Base-by-base conservation (phyloP, 2,888 invertebrate species). In the Patella pellucida region DNA sequence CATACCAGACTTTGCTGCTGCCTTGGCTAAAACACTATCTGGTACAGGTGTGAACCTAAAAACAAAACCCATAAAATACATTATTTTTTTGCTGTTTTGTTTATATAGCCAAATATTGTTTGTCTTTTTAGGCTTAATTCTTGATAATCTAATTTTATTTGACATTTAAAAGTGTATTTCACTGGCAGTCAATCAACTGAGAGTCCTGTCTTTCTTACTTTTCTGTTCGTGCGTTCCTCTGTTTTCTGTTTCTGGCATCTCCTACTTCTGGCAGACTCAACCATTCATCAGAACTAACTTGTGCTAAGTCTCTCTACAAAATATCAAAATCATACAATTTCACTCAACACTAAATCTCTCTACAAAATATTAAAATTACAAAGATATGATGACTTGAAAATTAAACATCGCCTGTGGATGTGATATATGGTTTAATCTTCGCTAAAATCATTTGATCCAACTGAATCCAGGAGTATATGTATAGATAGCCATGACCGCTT, bases 251-350 rank as follows among this genome's bases (percentile, higher is more conserved):
- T 82, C 99, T 93, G 12, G 97, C 97, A 91, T 99, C 99, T n/a
- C 99, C 99, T 0, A 99, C 99, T 92, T 99, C 99, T 0, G 99
- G 99, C 80, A 99, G 95, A 71, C 95, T 96, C 73, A 96, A 94
- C 99, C 99, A 99, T 89, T 99, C 98, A 78, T 97, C 97, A 85
- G 96, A 96, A 0, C 95, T 94, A 0, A 99, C 92, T 56, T 89
- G 89, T 1, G 91, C 90, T 76, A 93, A 86, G 79, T 92, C 91
- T 83, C 93, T 85, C 90, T 91, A 79, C 62, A 80, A 85, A 74
- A 52, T 3, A 75, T 19, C 51, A 52, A 50, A 31, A 52, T 52
- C 7, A 41, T 41, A 41, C 31, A 41, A 41, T 41, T 41, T 41
- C 31, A 41, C 5, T 41, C 3, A 41, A 41, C 5, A 41, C 5